Evolutionary conservation across 2,113 vertebrate species (phyloP), one percentile per base, ranked within the genome.

Genomic region (Cercopithecus mona): DNA sequence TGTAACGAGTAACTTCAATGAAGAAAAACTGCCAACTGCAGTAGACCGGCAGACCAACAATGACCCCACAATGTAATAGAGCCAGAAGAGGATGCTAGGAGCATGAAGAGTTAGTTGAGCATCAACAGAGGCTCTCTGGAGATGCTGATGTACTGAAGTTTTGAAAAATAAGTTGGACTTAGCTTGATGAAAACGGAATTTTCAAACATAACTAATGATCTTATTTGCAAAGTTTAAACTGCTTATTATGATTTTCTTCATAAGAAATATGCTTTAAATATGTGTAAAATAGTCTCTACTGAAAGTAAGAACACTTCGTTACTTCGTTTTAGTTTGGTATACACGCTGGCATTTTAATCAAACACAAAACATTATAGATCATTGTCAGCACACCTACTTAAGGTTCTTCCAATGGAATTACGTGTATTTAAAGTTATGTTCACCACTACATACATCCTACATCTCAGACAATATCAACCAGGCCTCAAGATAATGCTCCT

Each of bases 331-430:
- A 96, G 43, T 88, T 72, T 72, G 79, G 18, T 35, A 30, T 6
- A 87, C 16, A 4, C 79, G 17, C n/a, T 84, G 30, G 48, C 17
- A 87, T 76, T 95, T 91, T 95, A 93, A 90, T n/a, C 55, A 92
- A 48, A 75, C n/a, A 27, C 9, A 92, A 86, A 96, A 55, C 32
- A 68, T 70, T 81, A 38, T 27, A 91, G 32, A 93, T 94, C 22
- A 89, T 0, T 80, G 4, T 52, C 70, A 64, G 22, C 8, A 16
- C 84, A 87, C 70, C 35, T 55, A 76, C 13, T 79, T 78, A 83
- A 96, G 40, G 6, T 5, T 79, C 25, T 90, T 90, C 2, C 76
- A 88, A 72, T 38, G 70, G 30, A 86, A 75, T 52, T n/a, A 80
- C 12, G 38, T 35, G 68, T 25, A 86, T 35, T 87, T 76, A 79